These are phyloP conservation scores for Ormyrus thymus DNA, from an alignment of 2,888 invertebrate species.

Conservation along the genomic window DNA sequence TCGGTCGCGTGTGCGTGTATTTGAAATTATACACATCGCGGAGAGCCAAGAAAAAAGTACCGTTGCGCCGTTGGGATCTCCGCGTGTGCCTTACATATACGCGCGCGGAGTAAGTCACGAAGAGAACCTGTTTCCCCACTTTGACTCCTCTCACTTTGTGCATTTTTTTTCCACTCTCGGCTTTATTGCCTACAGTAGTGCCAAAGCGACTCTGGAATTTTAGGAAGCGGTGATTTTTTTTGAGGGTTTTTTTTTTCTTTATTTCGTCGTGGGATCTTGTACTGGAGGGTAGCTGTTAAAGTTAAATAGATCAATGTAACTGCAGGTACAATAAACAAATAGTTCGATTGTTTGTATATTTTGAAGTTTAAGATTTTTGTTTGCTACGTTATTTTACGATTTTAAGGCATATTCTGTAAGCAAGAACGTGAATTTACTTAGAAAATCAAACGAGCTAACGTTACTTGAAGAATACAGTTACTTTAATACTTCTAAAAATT, in stretches of 20 bases:
- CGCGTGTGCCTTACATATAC: background rate
- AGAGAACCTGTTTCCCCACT: constrained; percentile 44
- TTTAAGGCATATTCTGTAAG: background rate
- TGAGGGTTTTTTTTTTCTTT: too few species aligned
- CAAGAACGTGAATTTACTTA: too few species aligned
- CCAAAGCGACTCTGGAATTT: too few species aligned
- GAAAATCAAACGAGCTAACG: background rate
- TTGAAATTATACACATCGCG: constrained; percentile 45
- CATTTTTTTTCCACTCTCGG: constrained; percentile 6
- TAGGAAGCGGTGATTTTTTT: too few species aligned
- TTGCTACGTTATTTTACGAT: background rate
- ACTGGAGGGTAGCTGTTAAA: too few species aligned
- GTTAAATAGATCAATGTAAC: too few species aligned
- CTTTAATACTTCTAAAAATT: background rate
- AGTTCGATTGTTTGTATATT: too few species aligned
- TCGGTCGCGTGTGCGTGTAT: constrained; percentile 15
- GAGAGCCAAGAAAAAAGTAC: constrained; percentile 52
- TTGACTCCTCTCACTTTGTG: background rate
- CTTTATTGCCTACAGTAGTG: too few species aligned
- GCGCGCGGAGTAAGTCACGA: constrained; percentile 12
- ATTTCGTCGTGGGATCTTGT: too few species aligned
- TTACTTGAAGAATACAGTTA: background rate
- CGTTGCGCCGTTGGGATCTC: constrained; percentile 29
- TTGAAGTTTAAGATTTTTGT: too few species aligned
- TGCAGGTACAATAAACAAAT: too few species aligned